A percentile compares a stretch with the other conserved stretches of the same genome.
phyloP scores from a whole-genome alignment of 2,888 invertebrate species.

The Chironomus tentans region DNA sequence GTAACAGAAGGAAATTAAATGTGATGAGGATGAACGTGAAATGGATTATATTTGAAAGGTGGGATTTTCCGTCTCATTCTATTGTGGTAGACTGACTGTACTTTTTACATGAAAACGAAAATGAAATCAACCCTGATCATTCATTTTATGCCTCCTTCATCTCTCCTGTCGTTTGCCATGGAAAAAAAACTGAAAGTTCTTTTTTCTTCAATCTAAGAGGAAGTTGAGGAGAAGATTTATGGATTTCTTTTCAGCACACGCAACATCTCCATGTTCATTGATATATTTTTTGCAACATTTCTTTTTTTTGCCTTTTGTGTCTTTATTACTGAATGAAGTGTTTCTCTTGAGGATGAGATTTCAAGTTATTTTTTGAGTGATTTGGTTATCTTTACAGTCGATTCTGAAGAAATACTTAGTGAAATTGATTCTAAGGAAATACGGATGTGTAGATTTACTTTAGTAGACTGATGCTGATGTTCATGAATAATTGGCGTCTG shows the following conservation, averaged over 20 bases:
- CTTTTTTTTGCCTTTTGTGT: background rate
- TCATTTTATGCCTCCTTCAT: conserved; percentile 1
- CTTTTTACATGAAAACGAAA: background rate
- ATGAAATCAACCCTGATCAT: conserved; percentile 18
- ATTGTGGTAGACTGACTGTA: background rate
- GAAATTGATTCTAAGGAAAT: no score
- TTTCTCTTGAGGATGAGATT: no score
- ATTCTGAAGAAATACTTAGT: no score
- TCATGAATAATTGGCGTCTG: no score
- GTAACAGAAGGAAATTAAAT: conserved; percentile 9
- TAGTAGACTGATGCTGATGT: no score
- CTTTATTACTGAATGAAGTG: background rate
- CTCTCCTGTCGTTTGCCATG: background rate
- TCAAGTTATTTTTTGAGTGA: no score
- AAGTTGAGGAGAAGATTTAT: background rate
- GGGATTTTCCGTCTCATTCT: background rate
- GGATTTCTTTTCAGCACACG: background rate
- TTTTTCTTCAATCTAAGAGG: background rate
- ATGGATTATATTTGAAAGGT: conserved; percentile 24
- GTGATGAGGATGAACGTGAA: conserved; percentile 17
- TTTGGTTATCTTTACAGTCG: no score
- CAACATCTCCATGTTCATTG: background rate
- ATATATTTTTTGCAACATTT: background rate
- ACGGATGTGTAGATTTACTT: no score
- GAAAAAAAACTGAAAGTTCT: background rate